phyloP scores from a whole-genome alignment of 2,888 invertebrate genomes.

The Drosophila meridiana region DNA sequence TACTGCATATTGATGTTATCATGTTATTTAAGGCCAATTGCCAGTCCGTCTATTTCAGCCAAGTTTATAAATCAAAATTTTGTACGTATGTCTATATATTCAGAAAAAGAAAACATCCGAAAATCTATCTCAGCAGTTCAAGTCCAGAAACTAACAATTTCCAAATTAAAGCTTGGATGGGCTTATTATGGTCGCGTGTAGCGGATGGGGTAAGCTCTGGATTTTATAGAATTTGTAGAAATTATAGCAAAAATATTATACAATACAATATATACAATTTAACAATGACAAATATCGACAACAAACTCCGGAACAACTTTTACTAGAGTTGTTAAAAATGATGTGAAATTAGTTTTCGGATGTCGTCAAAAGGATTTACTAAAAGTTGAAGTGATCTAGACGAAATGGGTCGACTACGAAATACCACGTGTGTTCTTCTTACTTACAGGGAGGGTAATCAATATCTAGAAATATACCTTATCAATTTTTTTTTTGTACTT shows the following conservation, averaged over 20 bases:
- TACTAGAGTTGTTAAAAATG: neutral
- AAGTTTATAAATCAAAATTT: slow-evolving; percentile 24
- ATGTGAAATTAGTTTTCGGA: neutral
- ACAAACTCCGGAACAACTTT: slow-evolving; percentile 1
- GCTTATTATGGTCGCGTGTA: slow-evolving; percentile 30
- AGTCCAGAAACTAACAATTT: neutral
- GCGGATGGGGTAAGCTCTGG: slow-evolving; percentile 36
- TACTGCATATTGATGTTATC: slow-evolving; percentile 4
- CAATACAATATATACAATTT: neutral
- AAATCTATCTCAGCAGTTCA: neutral
- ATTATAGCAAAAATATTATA: neutral
- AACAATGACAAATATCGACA: slow-evolving; percentile 2
- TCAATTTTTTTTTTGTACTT: neutral
- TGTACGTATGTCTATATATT: slow-evolving; percentile 1
- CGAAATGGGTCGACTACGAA: neutral
- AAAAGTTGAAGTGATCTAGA: neutral
- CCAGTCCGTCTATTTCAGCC: neutral
- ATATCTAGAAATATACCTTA: neutral
- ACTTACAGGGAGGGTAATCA: neutral
- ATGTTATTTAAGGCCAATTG: neutral
- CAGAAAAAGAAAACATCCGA: neutral
- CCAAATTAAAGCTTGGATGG: slow-evolving; percentile 28
- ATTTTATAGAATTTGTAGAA: too few species aligned
- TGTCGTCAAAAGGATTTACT: neutral
- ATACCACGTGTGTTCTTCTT: neutral